Evolutionary conservation across 2,113 vertebrate species (phyloP).

Genomic region (Podarcis cretensis): DNA sequence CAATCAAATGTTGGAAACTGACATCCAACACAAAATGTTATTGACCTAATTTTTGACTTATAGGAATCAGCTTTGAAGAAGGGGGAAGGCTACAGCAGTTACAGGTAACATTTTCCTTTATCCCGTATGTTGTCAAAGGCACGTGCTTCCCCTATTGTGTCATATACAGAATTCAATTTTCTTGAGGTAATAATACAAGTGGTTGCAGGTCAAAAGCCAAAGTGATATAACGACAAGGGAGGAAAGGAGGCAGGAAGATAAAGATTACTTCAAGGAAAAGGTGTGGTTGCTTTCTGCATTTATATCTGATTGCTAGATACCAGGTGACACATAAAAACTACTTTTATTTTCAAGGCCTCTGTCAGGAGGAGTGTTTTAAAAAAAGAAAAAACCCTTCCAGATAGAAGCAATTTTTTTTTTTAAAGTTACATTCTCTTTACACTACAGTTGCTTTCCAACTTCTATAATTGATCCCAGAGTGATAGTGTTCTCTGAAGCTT

Average conservation of each 20-base stretch:
- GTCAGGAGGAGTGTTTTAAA: not conserved
- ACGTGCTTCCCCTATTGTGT: rapidly evolving
- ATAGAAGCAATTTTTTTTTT: not conserved
- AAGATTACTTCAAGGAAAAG: not conserved
- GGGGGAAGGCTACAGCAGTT: not conserved
- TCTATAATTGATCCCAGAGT: not conserved
- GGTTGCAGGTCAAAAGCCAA: slow-evolving; percentile 22
- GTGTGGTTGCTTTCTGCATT: not conserved
- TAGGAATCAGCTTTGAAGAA: not conserved
- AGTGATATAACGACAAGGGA: not conserved
- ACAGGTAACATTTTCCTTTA: not conserved
- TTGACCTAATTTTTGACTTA: not conserved
- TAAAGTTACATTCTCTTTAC: not conserved
- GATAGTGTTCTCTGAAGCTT: not conserved
- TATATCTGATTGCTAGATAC: not conserved
- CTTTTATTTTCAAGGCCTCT: not conserved
- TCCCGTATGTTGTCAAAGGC: not conserved
- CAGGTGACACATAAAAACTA: not conserved
- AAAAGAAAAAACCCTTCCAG: not conserved
- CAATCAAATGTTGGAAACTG: not conserved
- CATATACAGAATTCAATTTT: not conserved
- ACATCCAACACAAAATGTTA: not conserved
- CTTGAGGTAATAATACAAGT: not conserved
- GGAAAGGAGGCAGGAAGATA: not conserved
- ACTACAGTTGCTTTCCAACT: not conserved